These are phyloP conservation scores for Oncorhynchus nerka DNA, from an alignment of 2,113 vertebrate species.

Conservation along the genomic window DNA sequence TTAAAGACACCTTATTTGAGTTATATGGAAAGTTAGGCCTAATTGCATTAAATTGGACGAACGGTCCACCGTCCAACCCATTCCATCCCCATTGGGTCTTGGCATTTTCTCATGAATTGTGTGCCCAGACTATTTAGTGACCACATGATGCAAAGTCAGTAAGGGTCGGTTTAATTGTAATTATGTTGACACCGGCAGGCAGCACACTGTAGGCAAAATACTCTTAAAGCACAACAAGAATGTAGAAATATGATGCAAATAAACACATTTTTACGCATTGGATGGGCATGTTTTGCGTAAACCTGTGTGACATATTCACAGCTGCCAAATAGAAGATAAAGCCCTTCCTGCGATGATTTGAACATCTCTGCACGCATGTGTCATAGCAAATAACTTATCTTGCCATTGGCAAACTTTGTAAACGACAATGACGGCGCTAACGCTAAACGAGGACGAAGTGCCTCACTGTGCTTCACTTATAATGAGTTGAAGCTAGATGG, in stretches of 20 bases:
- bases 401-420: background rate
- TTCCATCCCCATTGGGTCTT: background rate
- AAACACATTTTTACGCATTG: background rate
- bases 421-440: background rate
- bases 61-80: background rate
- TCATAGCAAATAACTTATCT: background rate
- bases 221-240: background rate
- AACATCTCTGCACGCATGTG: background rate
- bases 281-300: background rate
- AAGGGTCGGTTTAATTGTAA: conserved; percentile 22
- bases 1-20: conserved; percentile 26
- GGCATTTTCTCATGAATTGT: background rate
- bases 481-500: too few species aligned
- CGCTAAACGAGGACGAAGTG: background rate
- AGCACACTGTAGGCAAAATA: conserved; percentile 25
- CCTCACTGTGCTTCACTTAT: background rate
- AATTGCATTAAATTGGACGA: conserved; percentile 29
- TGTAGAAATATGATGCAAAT: background rate
- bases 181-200: conserved; percentile 27
- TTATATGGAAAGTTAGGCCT: conserved; percentile 27
- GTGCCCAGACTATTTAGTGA: background rate
- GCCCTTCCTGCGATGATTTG: background rate
- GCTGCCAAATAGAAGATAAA: background rate
- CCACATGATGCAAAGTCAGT: conserved; percentile 17
- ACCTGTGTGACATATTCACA: background rate